Evolutionary conservation across 2,113 vertebrate species (phyloP).

Genomic region (Alligator sinensis): DNA sequence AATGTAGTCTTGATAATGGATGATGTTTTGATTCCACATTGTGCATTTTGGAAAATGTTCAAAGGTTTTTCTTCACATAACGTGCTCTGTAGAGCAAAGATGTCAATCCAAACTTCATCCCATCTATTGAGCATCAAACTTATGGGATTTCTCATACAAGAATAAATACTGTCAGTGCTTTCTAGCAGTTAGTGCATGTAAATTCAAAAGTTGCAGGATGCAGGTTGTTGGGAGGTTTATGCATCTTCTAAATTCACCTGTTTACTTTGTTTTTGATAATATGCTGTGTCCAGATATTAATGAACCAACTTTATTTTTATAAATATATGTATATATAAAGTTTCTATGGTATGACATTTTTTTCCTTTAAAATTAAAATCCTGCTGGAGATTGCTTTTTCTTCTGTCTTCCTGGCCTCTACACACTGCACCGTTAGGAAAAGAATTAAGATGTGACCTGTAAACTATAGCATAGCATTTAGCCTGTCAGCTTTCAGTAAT

Average conservation of each 20-base stretch:
- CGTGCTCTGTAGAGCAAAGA: not conserved
- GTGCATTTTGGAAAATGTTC: not conserved
- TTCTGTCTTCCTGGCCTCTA: not conserved
- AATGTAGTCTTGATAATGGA: not conserved
- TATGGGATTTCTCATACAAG: not conserved
- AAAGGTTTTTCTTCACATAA: not conserved
- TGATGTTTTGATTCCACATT: not conserved
- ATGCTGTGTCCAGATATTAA: not conserved
- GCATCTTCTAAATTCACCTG: not conserved
- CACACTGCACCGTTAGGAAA: not conserved
- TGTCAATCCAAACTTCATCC: not conserved
- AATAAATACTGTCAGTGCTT: not conserved
- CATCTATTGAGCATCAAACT: not conserved
- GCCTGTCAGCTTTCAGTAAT: not conserved
- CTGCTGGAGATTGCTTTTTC: not conserved
- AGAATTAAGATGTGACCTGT: not conserved
- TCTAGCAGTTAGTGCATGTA: not conserved
- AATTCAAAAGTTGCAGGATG: not conserved
- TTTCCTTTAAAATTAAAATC: not conserved
- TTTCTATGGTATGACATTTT: too few species aligned
- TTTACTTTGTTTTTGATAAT: not conserved
- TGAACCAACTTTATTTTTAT: not conserved
- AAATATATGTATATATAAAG: too few species aligned
- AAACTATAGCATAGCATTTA: not conserved
- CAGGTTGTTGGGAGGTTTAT: not conserved